These are phyloP conservation scores for Empis livida DNA, from an alignment of 2,888 invertebrate genomes.

Conservation along the genomic window DNA sequence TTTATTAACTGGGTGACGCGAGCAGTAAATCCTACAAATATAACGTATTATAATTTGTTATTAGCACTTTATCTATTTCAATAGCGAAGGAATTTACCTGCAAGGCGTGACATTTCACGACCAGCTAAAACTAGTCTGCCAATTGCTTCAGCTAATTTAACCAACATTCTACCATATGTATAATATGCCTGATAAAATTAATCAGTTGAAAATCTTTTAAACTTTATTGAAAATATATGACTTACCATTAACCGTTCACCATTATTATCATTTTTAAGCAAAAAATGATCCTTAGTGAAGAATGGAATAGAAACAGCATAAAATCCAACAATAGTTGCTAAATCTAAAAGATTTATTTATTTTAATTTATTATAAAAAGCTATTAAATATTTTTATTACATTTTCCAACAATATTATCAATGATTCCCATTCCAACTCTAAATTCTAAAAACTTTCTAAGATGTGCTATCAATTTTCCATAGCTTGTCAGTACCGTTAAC, in stretches of 20 bases:
- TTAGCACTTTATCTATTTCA: too few relatives aligned
- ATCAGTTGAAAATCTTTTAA: slow-evolving; percentile 1
- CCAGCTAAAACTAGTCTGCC: slow-evolving; percentile 91
- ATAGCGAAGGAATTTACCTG: too few relatives aligned
- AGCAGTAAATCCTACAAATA: slow-evolving; percentile 65
- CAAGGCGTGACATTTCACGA: slow-evolving; percentile 82
- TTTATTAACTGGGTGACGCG: slow-evolving; percentile 79
- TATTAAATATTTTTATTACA: slow-evolving; percentile 44
- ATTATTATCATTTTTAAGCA: slow-evolving; percentile 52
- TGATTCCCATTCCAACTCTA: slow-evolving; percentile 79
- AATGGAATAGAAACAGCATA: slow-evolving; percentile 91
- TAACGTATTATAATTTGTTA: too few relatives aligned
- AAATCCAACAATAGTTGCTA: slow-evolving; percentile 94
- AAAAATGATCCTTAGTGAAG: slow-evolving; percentile 58
- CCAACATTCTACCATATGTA: slow-evolving; percentile 68
- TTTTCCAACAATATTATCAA: slow-evolving; percentile 94
- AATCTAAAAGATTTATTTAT: slow-evolving; percentile 42
- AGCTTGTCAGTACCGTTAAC: slow-evolving; percentile 73
- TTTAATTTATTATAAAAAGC: slow-evolving; percentile 6
- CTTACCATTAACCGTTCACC: slow-evolving; percentile 66
- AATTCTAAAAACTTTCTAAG: slow-evolving; percentile 79
- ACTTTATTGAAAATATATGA: slow-evolving; percentile 5
- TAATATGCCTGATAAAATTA: slow-evolving; percentile 93
- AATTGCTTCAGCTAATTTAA: slow-evolving; percentile 93
- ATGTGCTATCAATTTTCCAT: slow-evolving; percentile 76